Percentiles rank a stretch among this genome's conserved stretches.
Evolutionary conservation across 1,140 invertebrate genomes (phyloP).

Genomic region (Drosophila pachea): DNA sequence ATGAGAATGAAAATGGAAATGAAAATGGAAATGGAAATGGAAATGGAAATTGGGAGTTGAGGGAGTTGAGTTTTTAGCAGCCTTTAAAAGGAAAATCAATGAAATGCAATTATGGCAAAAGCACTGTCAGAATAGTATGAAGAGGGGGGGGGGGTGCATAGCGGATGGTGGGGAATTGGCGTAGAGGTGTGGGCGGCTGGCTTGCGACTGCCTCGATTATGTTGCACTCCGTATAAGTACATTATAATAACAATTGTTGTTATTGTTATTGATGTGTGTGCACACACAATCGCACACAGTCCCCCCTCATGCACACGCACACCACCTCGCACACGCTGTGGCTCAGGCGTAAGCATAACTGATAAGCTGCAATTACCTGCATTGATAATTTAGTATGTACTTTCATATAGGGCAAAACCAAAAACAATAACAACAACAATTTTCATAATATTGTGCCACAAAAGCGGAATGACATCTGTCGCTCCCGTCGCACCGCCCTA

Average conservation of each 20-base stretch:
- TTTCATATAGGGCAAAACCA: conserved; percentile 62
- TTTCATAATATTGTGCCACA: conserved; percentile 66
- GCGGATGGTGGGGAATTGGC: neutral
- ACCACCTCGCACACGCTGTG: conserved; percentile 1
- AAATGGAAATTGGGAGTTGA: conserved; percentile 49
- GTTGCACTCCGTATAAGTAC: conserved; percentile 39
- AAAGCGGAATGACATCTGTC: conserved; percentile 70
- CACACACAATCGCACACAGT: neutral
- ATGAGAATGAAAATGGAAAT: conserved; percentile 49
- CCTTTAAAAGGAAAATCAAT: conserved; percentile 63
- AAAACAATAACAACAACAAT: conserved; percentile 44
- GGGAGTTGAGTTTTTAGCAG: conserved; percentile 9
- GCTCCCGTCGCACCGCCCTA: conserved; percentile 40
- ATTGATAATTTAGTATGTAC: conserved; percentile 75
- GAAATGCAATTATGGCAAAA: conserved; percentile 75
- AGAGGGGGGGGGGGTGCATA: neutral
- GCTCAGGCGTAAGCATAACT: conserved; percentile 72
- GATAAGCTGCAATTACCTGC: conserved; percentile 77
- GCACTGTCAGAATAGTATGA: conserved; percentile 37
- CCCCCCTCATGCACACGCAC: neutral
- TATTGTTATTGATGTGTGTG: conserved; percentile 51
- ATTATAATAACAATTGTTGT: conserved; percentile 72
- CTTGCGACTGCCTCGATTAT: conserved; percentile 23
- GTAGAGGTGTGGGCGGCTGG: neutral
- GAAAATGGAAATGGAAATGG: conserved; percentile 40